Evolutionary conservation across 1,140 invertebrate genomes (phyloP), one percentile per base, ranked within the genome.

Genomic region (Diorhabda sublineata): DNA sequence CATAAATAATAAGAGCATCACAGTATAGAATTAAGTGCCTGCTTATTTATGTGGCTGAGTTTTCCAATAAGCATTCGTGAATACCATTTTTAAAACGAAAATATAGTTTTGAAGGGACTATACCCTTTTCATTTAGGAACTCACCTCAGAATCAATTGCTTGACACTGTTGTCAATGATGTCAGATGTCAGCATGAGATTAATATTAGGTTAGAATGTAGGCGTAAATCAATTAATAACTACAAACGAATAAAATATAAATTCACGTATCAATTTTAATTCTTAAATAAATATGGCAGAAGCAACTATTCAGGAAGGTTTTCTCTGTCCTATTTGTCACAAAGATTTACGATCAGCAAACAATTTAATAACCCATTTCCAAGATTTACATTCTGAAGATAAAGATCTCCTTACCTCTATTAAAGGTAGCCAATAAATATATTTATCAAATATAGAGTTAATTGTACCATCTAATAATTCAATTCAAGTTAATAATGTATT

Each of bases 291-390:
- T 42, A 74, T 74, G 73, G 73, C 73, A 1, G 73, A 74, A 67
- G 63, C 68, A 9, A 7, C 60, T 11, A 75, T 77, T 57, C 72
- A 71, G 69, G 95, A 98, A 81, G 96, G 96, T 5, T 96, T 97
- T 79, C 84, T 98, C 3, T 98, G 96, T 82, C 95, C 96, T 1
- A 93, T 96, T 77, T 98, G 96, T 79, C 91, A 94, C 83, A 89
- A 89, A 59, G 94, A 97, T 82, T 86, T 96, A 11, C 92, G 92
- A 76, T 91, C 92, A 26, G 89, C 93, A 5, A 86, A 87, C 64
- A 88, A 92, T 77, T 84, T 98, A 68, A 91, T 93, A 52, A 87
- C 86, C 71, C 95, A 97, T 82, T 97, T 97, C 83, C 92, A 96
- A 81, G 90, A 91, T 70, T 84, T 88, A 69, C 95, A 97, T 79